Percentiles rank a stretch among this genome's conserved stretches.
phyloP scores from a whole-genome alignment of 2,888 invertebrate species.

The Stegana nigrithorax region DNA sequence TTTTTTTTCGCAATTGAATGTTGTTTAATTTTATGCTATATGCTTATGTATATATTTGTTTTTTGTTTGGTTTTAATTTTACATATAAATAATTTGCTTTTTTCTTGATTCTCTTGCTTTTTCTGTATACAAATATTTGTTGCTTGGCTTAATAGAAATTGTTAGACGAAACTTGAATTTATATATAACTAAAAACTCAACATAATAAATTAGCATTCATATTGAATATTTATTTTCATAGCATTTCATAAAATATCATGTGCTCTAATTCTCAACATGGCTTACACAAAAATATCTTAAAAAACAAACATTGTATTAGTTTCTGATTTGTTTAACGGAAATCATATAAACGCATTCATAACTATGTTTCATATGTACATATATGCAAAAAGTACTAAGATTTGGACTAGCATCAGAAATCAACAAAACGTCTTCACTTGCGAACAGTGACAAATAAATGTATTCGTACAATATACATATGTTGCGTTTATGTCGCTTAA shows the following conservation, averaged over 20 bases:
- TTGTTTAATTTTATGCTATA: slow-evolving; percentile 7
- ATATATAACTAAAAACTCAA: not conserved
- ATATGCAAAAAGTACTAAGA: no score
- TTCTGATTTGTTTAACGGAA: no score
- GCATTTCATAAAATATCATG: no score
- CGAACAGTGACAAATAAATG: not conserved
- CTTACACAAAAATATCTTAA: no score
- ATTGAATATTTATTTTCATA: no score
- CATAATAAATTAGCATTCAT: not conserved
- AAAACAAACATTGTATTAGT: no score
- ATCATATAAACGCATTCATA: no score
- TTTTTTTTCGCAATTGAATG: slow-evolving; percentile 14
- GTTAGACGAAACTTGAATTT: no score
- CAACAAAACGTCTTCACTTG: not conserved
- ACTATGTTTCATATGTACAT: no score
- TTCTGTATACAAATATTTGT: no score
- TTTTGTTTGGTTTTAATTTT: not conserved
- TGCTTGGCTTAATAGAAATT: no score
- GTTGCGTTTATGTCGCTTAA: not conserved
- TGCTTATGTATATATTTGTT: not conserved
- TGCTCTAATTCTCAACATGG: no score
- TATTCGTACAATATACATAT: not conserved
- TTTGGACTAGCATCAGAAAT: slow-evolving; percentile 12
- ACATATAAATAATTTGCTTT: not conserved
- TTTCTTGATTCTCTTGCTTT: not conserved